Percentiles rank a stretch among this genome's conserved stretches.
Conservation (phyloP, 2,888 invertebrate species). For the Hylaea fasciaria region DNA sequence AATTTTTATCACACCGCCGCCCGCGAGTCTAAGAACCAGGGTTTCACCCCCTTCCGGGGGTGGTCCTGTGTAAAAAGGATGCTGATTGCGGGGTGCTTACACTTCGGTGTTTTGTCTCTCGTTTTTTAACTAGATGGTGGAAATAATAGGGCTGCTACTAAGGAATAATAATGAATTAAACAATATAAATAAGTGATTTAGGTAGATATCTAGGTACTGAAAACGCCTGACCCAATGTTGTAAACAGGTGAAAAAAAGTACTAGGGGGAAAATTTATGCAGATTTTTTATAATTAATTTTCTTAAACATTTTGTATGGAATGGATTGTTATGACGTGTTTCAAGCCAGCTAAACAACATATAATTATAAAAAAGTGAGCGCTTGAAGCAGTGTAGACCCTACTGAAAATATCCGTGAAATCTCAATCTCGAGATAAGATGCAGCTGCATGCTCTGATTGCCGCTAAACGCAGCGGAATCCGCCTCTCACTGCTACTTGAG, state of each 20-base stretch:
- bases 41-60: slow-evolving; percentile 3
- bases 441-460: slow-evolving; percentile 13
- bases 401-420: background rate
- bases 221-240: no score
- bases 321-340: no score
- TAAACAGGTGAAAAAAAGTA: no score
- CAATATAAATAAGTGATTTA: no score
- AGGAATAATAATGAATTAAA: background rate
- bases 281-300: no score
- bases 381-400: no score
- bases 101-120: slow-evolving; percentile 9
- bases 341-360: no score
- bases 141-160: background rate
- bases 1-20: background rate
- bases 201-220: no score
- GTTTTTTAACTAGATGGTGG: slow-evolving; percentile 1
- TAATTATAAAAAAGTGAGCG: no score
- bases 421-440: background rate
- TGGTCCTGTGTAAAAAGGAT: slow-evolving; percentile 24
- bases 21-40: slow-evolving; percentile 4
- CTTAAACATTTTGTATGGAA: no score
- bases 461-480: slow-evolving; percentile 7
- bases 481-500: background rate
- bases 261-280: no score
- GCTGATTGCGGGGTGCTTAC: slow-evolving; percentile 32